Conservation (phyloP, 2,888 invertebrate genomes). For the Gisinianus flammeolus region DNA sequence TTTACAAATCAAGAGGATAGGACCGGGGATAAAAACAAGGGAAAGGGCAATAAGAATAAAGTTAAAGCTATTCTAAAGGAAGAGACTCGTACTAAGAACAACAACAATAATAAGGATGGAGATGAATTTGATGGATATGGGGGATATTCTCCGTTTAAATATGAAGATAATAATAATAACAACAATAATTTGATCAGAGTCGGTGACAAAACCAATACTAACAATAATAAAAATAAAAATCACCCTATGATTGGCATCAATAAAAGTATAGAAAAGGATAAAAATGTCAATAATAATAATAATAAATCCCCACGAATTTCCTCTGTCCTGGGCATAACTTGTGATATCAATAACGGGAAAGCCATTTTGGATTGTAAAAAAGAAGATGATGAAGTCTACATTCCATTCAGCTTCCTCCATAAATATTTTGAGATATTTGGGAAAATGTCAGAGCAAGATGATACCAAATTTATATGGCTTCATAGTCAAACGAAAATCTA, state of each 20-base stretch:
- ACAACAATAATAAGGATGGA: too few relatives aligned
- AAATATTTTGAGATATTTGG: constrained; percentile 96
- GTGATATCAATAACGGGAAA: constrained; percentile 72
- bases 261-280: not conserved
- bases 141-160: not conserved
- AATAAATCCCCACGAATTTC: not conserved
- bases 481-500: constrained; percentile 87
- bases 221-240: not conserved
- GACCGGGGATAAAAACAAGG: not conserved
- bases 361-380: constrained; percentile 64
- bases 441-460: constrained; percentile 75
- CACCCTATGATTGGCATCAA: too few relatives aligned
- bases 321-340: constrained; percentile 42
- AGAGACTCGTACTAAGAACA: too few relatives aligned
- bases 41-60: not conserved
- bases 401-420: constrained; percentile 90
- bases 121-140: constrained; percentile 7
- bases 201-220: not conserved
- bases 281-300: not conserved
- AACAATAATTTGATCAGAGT: not conserved
- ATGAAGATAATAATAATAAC: not conserved
- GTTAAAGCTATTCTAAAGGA: not conserved
- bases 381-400: constrained; percentile 72
- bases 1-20: constrained; percentile 14
- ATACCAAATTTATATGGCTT: constrained; percentile 89